Evolutionary conservation across 1,140 invertebrate species (phyloP).

Genomic region (Drosophila rufa): DNA sequence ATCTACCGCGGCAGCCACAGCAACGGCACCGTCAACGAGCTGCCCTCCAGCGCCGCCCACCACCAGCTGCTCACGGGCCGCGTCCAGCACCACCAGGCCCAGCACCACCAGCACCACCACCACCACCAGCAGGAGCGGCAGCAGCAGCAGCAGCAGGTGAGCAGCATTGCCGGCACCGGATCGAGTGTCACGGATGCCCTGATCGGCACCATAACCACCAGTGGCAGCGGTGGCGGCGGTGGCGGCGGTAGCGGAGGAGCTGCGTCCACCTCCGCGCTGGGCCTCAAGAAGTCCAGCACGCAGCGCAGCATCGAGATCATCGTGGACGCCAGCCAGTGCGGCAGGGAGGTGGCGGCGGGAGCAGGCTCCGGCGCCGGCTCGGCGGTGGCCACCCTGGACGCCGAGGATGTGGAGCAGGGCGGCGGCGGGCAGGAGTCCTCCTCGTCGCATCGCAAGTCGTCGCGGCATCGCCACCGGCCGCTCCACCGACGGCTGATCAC

Average conservation of each 20-base stretch:
- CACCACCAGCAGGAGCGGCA: conserved; percentile 14
- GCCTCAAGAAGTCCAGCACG: conserved; percentile 62
- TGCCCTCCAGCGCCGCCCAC: conserved; percentile 37
- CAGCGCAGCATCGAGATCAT: conserved; percentile 84
- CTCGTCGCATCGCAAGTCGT: conserved; percentile 62
- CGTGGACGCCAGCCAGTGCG: conserved; percentile 76
- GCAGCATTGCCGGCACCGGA: conserved; percentile 70
- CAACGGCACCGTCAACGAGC: conserved; percentile 70
- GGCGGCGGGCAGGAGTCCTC: conserved; percentile 67
- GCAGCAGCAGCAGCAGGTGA: conserved; percentile 39
- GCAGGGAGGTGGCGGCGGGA: conserved; percentile 49
- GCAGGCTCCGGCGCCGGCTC: not conserved
- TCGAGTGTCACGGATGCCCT: conserved; percentile 73
- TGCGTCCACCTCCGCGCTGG: conserved; percentile 13
- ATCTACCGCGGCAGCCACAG: conserved; percentile 78
- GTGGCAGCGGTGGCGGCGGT: conserved; percentile 7
- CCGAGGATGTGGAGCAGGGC: conserved; percentile 77
- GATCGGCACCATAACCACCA: conserved; percentile 70
- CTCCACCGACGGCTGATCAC: conserved; percentile 76
- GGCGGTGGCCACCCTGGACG: conserved; percentile 17
- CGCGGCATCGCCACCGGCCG: conserved; percentile 76
- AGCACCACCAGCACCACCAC: conserved; percentile 36
- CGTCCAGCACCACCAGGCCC: conserved; percentile 10
- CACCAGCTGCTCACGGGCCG: conserved; percentile 32
- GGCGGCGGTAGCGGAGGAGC: conserved; percentile 9